Percentiles rank a stretch among this genome's conserved stretches.
Conservation (phyloP, 2,113 vertebrate species). For the Delphinus delphis region DNA sequence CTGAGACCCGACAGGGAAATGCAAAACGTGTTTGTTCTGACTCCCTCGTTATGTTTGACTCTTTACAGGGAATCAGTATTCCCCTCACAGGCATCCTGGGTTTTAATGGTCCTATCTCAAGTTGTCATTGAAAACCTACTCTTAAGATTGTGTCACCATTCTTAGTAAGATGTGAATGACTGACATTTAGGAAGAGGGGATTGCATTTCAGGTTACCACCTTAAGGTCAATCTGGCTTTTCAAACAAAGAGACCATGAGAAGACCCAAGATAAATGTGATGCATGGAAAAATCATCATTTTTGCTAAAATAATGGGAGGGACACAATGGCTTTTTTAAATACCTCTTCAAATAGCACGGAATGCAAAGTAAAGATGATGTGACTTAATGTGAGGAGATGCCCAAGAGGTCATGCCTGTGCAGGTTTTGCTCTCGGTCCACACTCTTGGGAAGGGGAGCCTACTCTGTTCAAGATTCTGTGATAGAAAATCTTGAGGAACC, state of each 20-base stretch:
- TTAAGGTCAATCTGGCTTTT: not conserved
- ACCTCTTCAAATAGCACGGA: fast-evolving
- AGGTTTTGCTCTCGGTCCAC: not conserved
- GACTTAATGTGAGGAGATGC: not conserved
- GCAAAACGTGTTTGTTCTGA: not conserved
- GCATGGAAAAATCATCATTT: not conserved
- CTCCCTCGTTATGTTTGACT: not conserved
- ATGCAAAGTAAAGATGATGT: not conserved
- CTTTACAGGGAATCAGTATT: not conserved
- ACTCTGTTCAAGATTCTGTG: not conserved
- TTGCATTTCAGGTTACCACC: fast-evolving
- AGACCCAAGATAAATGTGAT: not conserved
- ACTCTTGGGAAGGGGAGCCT: not conserved
- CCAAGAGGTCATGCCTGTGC: not conserved
- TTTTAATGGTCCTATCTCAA: not conserved
- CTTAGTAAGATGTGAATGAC: not conserved
- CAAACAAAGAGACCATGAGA: not conserved
- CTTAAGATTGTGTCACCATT: fast-evolving
- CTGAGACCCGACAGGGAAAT: not conserved
- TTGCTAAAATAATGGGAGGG: not conserved
- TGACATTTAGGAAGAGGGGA: not conserved
- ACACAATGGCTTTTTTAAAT: not conserved
- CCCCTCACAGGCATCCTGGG: not conserved
- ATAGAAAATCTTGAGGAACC: not conserved
- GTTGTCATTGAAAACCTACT: not conserved